Base-by-base conservation (phyloP, 2,797 vertebrate genomes). In the Huso huso region DNA sequence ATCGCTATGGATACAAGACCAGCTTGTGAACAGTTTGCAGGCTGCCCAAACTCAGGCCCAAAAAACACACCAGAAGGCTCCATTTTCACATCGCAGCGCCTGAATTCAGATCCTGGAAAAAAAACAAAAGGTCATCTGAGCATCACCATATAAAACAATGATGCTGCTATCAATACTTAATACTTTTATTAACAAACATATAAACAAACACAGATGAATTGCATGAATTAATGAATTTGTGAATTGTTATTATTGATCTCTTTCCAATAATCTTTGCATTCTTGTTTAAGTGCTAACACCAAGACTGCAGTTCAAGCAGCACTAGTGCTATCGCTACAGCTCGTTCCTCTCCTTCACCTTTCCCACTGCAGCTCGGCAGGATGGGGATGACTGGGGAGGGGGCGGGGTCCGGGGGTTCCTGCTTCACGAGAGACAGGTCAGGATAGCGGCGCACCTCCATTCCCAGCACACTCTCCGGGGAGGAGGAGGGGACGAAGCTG, bases 401-500 rank as follows among this genome's bases (percentile, higher is more conserved):
- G 66, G 94, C 88, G 1, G 95, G 95, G 50, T 97, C 97, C 0
- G 82, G 89, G 23, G 90, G 93, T 78, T 99, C 96, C 78, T 95
- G 91, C 77, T 99, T 99, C 64, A 99, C 92, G 62, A 93, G 74
- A 0, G 95, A 93, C 79, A 99, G 77, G 77, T 97, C 95, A 6
- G 97, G 97, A 73, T 95, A 99, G 69, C 96, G 88, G 72, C 93
- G 95, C 71, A 99, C 90, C 86, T 98, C 96, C 84, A 92, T 89
- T 71, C 96, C 96, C 70, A 95, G 90, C 66, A 99, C 95, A 0
- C 97, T 99, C 83, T 99, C 97, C 8, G 97, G 97, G 74, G 97
- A 99, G 6, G 97, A 99, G 0, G 97, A 98, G 66, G 96, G 96
- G 68, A 99, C 93, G 71, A 98, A 98, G 77, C 96, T 99, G 80